Evolutionary conservation across 2,113 vertebrate genomes (phyloP).

Genomic region (Seriola dumerili): DNA sequence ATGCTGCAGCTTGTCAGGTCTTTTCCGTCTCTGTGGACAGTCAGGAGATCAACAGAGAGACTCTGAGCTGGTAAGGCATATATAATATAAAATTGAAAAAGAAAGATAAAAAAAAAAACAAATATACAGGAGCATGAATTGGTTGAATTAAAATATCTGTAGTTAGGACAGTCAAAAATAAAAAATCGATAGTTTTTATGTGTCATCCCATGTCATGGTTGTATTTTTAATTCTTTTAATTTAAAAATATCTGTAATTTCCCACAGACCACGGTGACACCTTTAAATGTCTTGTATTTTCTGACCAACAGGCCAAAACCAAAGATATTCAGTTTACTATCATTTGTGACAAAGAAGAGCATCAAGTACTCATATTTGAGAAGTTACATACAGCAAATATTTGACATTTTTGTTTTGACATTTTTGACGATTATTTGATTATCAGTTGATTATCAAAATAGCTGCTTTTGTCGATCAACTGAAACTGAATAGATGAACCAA

Average conservation of each 20-base stretch:
- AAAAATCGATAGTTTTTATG: too few species aligned
- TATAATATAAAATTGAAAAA: background rate
- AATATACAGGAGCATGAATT: background rate
- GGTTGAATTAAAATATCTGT: background rate
- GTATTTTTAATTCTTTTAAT: background rate
- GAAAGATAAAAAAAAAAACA: background rate
- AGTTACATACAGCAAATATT: background rate
- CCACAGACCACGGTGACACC: background rate
- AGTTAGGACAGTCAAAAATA: too few species aligned
- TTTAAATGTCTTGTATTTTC: background rate
- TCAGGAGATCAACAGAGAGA: conserved; percentile 28
- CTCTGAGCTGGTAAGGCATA: conserved; percentile 58
- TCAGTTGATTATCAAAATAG: background rate
- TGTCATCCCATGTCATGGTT: background rate
- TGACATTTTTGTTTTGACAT: background rate
- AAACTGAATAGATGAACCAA: background rate
- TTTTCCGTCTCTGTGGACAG: conserved; percentile 7
- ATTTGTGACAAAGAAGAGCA: background rate
- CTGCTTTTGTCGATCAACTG: background rate
- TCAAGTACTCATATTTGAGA: background rate
- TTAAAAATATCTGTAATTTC: background rate
- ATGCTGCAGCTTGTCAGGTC: conserved; percentile 33
- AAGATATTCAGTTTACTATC: background rate
- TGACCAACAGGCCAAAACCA: too few species aligned
- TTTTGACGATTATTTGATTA: background rate